Conservation (phyloP, 2,888 invertebrate genomes). For the Nomada goodeniana region DNA sequence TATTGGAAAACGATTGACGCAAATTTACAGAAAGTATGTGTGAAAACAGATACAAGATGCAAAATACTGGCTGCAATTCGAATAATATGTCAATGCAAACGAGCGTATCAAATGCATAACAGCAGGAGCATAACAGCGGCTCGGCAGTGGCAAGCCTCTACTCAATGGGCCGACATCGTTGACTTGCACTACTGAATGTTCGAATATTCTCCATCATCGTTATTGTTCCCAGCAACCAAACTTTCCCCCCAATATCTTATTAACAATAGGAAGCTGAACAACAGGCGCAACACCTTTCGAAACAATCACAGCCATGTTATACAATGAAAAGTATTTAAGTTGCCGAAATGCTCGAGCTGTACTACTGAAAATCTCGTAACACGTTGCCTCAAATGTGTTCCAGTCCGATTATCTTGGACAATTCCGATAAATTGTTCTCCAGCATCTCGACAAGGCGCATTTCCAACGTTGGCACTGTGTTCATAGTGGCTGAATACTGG, state of each 20-base stretch:
- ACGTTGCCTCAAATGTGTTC: neutral
- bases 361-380: conserved; percentile 15
- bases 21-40: too few relatives aligned
- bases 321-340: neutral
- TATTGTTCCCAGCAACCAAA: too few relatives aligned
- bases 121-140: too few relatives aligned
- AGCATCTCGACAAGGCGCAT: neutral
- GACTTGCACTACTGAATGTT: conserved; percentile 24
- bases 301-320: neutral
- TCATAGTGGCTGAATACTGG: neutral
- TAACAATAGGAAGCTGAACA: neutral
- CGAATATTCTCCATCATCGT: neutral
- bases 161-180: neutral
- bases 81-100: too few relatives aligned
- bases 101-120: too few relatives aligned
- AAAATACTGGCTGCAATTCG: too few relatives aligned
- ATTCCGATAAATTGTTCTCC: neutral
- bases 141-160: too few relatives aligned
- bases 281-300: neutral
- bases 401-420: neutral
- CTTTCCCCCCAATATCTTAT: too few relatives aligned
- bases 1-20: too few relatives aligned
- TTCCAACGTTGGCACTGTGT: neutral
- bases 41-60: too few relatives aligned
- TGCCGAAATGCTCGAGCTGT: conserved; percentile 1